A percentile compares a stretch with the other conserved stretches of the same genome.
phyloP scores from a whole-genome alignment of 2,888 invertebrate species.

The Thera britannica region DNA sequence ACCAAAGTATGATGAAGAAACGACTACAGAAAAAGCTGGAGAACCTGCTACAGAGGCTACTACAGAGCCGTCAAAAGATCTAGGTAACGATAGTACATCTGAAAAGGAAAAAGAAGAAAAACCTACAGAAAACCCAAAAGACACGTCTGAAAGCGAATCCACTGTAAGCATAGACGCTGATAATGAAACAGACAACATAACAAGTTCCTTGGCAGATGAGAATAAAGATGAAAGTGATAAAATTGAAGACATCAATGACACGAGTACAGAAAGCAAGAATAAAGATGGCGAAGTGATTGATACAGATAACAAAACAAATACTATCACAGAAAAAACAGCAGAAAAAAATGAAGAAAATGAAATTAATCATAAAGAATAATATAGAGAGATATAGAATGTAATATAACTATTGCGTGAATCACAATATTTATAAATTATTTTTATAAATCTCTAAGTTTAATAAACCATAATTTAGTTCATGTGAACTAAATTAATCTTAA shows the following conservation, averaged over 20 bases:
- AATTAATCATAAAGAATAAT: constrained; percentile 3
- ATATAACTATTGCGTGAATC: too few relatives aligned
- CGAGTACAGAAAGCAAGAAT: background rate
- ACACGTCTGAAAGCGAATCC: background rate
- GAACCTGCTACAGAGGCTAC: constrained; percentile 9
- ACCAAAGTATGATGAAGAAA: background rate
- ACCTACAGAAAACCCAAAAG: background rate
- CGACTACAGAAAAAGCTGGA: constrained; percentile 5
- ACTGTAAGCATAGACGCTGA: background rate
- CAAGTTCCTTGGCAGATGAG: background rate
- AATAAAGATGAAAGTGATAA: background rate
- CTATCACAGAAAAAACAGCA: background rate
- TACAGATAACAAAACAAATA: background rate
- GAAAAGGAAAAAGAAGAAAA: background rate
- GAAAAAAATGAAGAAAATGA: constrained; percentile 7
- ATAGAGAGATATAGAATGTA: background rate
- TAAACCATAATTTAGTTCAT: too few relatives aligned
- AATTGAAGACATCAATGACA: background rate
- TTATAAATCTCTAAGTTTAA: too few relatives aligned
- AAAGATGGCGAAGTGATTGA: background rate
- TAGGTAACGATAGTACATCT: background rate
- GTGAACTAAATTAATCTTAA: too few relatives aligned
- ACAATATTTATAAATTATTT: too few relatives aligned
- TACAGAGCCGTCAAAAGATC: background rate
- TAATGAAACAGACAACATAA: background rate